Conservation (phyloP, 2,797 vertebrate genomes). For the Acipenser oxyrinchus region DNA sequence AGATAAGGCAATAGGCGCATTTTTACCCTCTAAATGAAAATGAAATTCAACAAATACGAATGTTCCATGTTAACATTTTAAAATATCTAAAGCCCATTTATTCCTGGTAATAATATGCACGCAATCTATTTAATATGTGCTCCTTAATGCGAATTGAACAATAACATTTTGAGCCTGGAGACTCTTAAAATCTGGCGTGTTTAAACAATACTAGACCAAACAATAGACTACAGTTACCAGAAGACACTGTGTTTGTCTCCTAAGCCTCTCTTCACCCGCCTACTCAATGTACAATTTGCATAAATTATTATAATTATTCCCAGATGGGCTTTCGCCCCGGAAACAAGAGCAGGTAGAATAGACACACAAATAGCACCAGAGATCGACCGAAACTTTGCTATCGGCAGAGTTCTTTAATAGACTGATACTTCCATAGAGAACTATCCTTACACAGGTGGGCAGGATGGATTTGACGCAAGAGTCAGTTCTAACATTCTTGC, state of each 20-base stretch:
- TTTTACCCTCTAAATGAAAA: too few relatives aligned
- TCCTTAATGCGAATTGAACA: too few relatives aligned
- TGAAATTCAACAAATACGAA: too few relatives aligned
- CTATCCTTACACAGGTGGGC: constrained; percentile 6
- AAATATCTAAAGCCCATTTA: too few relatives aligned
- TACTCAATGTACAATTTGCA: constrained; percentile 17
- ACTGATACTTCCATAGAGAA: not conserved
- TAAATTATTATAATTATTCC: constrained; percentile 44
- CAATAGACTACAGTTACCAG: constrained; percentile 13
- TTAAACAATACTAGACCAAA: too few relatives aligned
- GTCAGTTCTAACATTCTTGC: constrained; percentile 58
- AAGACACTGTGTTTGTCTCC: not conserved
- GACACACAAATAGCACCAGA: constrained; percentile 16
- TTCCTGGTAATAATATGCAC: too few relatives aligned
- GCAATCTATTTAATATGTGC: too few relatives aligned
- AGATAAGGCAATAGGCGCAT: too few relatives aligned
- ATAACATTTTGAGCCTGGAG: too few relatives aligned
- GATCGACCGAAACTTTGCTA: not conserved
- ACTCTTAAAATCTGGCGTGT: too few relatives aligned
- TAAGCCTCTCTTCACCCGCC: constrained; percentile 10
- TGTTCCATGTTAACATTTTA: too few relatives aligned
- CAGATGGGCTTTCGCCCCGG: constrained; percentile 42
- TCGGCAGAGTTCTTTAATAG: constrained; percentile 11
- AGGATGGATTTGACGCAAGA: constrained; percentile 62
- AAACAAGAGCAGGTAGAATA: constrained; percentile 39